These are phyloP conservation scores for Cepphus grylle DNA, from an alignment of 2,113 vertebrate species.

Conservation along the genomic window DNA sequence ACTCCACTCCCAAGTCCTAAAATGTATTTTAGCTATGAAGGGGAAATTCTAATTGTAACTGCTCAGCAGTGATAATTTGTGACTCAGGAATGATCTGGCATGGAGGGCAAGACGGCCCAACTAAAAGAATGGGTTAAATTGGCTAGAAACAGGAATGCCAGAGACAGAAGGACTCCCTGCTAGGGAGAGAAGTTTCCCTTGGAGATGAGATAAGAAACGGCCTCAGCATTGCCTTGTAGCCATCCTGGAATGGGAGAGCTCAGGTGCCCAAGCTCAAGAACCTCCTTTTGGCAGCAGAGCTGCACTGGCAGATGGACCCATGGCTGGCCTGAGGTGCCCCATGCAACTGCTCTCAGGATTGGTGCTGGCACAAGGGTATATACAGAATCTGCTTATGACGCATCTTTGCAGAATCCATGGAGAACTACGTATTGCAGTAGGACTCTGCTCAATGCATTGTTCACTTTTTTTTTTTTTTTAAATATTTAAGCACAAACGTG, in stretches of 20 bases:
- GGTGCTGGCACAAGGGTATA: rapidly evolving
- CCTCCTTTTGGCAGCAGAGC: background rate
- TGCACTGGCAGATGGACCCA: background rate
- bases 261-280: background rate
- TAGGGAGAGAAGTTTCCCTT: background rate
- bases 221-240: background rate
- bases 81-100: background rate
- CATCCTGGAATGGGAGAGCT: background rate
- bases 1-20: background rate
- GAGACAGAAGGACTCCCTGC: background rate
- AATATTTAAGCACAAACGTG: background rate
- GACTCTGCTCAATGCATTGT: background rate
- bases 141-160: background rate
- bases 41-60: background rate
- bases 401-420: background rate
- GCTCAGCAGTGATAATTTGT: background rate
- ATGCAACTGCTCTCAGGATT: background rate
- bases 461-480: background rate
- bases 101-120: background rate
- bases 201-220: background rate
- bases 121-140: background rate
- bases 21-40: background rate
- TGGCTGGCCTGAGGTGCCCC: background rate
- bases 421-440: background rate
- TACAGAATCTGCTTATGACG: background rate